Base-by-base conservation (phyloP, 1,140 invertebrate genomes). In the Coptotermes formosanus region DNA sequence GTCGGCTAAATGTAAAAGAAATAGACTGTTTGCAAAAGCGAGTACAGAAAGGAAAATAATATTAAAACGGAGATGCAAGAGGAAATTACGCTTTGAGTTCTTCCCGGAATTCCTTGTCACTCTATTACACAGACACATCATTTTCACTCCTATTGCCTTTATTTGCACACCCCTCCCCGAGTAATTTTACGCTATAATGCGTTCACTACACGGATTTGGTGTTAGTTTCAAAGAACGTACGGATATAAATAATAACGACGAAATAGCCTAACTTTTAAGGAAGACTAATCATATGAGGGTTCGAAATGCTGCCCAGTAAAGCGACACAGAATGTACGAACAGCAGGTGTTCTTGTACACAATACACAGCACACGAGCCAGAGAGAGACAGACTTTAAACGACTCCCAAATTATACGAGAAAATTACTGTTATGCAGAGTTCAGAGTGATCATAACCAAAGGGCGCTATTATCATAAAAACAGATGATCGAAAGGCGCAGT, bases 401-500 rank as follows among this genome's bases (percentile, higher is more conserved):
- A n/a, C 43, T 83, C 83, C 45, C 44, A 83, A 83, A 83, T 83
- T 83, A 83, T 83, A 48, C 3, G 38, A 30, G 83, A 83, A 83
- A 83, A 83, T 83, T 48, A 83, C 45, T 30, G 83, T 83, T 55
- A 83, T 83, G 55, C 48, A 14, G 83, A 23, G 25, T 21, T 32
- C 3, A 21, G 83, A 21, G 3, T 83, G 55, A 83, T 83, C 83
- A 25, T 48, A 48, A 83, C 83, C 83, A 83, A 64, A 64, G 59
- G 25, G 21, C 59, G 21, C 21, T 64, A 64, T 64, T 64, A 64
- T 64, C 59, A 64, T 64, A 64, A 64, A 64, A 21, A 64, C 59
- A 19, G 21, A 64, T 2, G 21, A 64, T 64, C 59, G 21, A 59
- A 16, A 64, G 59, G 21, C 59, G 59, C 59, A 64, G 59, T 64